Conservation (phyloP, 2,888 invertebrate genomes). For the Monochamus alternatus region DNA sequence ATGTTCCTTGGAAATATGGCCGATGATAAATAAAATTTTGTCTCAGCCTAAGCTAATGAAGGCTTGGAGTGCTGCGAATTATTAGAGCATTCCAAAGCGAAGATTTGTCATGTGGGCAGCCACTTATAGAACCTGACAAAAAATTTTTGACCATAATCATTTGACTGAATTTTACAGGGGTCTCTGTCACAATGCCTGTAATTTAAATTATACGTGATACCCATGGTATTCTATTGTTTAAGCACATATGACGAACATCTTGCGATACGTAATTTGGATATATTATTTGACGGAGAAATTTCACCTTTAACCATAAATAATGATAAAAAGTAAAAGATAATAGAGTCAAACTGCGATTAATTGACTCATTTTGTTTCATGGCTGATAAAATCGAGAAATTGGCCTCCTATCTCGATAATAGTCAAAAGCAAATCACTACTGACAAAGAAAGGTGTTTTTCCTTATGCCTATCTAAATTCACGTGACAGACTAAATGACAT, state of each 20-base stretch:
- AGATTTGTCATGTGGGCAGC: too few species aligned
- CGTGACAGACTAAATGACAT: conserved; percentile 34
- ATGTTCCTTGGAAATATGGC: too few species aligned
- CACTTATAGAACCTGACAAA: too few species aligned
- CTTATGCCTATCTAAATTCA: conserved; percentile 41
- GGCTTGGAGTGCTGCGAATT: too few species aligned
- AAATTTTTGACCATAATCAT: too few species aligned
- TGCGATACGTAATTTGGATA: background rate
- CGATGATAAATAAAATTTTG: too few species aligned
- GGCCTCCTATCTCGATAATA: background rate
- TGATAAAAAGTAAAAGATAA: background rate
- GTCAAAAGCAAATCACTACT: background rate
- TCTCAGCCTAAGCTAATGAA: too few species aligned
- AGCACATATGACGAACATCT: background rate
- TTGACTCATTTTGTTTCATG: background rate
- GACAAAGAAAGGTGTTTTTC: conserved; percentile 41
- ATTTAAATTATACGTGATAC: background rate
- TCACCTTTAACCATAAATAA: background rate
- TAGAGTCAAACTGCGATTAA: too few species aligned
- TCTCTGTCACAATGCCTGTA: background rate
- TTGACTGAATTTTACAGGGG: background rate
- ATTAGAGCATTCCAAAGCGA: too few species aligned
- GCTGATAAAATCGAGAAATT: background rate
- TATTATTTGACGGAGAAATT: background rate
- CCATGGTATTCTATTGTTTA: background rate